Conservation (phyloP, 2,113 vertebrate genomes). For the human (Homo sapiens) region DNA sequence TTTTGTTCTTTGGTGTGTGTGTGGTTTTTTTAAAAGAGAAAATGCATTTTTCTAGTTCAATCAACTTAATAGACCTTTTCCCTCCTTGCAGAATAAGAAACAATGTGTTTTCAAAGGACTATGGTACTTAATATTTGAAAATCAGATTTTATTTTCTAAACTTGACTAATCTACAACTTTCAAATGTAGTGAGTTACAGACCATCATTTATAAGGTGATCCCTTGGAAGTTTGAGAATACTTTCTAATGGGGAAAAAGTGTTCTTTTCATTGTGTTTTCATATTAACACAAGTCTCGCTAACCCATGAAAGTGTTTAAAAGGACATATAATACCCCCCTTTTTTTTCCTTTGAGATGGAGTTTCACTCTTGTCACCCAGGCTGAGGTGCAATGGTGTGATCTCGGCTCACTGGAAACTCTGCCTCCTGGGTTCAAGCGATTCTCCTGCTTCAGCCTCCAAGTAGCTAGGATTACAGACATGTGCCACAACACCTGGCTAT, state of each 20-base stretch:
- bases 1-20: neutral
- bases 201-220: neutral
- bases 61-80: neutral
- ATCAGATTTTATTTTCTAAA: neutral
- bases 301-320: neutral
- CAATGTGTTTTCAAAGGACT: slow-evolving; percentile 11
- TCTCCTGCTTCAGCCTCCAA: neutral
- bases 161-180: neutral
- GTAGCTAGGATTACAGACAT: neutral
- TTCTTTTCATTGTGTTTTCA: slow-evolving; percentile 22
- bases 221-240: slow-evolving; percentile 21
- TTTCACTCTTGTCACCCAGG: too few relatives aligned
- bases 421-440: neutral
- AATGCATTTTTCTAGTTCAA: slow-evolving; percentile 4
- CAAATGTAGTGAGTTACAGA: neutral
- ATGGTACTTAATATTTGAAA: neutral
- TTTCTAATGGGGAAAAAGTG: neutral
- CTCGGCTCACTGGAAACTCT: too few relatives aligned
- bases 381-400: too few relatives aligned
- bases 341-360: too few relatives aligned
- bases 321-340: neutral
- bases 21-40: neutral
- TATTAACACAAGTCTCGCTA: neutral
- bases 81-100: neutral
- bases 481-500: neutral